These are phyloP conservation scores for Camptogramma bilineatum DNA, from an alignment of 2,888 invertebrate species.

Conservation along the genomic window DNA sequence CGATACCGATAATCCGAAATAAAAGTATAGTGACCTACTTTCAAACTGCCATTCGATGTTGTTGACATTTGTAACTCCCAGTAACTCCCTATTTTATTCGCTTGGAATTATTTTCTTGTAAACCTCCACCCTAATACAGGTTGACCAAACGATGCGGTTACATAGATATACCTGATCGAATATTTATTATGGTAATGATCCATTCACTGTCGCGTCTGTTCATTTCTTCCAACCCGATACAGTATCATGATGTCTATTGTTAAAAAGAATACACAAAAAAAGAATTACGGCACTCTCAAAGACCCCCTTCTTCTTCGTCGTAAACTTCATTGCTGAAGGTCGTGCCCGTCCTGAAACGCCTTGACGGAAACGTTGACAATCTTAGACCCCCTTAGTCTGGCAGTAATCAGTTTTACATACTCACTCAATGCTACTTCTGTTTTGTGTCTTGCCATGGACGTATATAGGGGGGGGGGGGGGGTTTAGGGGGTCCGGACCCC, in stretches of 20 bases:
- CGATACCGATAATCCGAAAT: conserved; percentile 19
- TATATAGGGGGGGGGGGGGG: no score
- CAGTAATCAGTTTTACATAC: neutral
- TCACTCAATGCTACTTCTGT: neutral
- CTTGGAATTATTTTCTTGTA: neutral
- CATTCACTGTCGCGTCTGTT: neutral
- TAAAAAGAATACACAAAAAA: no score
- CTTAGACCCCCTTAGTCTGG: no score
- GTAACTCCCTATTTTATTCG: neutral
- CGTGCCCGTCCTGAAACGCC: no score
- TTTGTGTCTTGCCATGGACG: neutral
- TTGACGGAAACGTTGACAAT: no score
- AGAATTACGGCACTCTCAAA: no score
- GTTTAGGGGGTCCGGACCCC: no score
- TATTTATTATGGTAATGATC: neutral
- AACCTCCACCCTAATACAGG: neutral
- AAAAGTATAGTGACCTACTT: conserved; percentile 35
- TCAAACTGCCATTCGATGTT: conserved; percentile 9
- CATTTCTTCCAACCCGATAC: no score
- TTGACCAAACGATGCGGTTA: neutral
- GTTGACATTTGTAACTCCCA: conserved; percentile 5
- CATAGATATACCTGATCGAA: neutral
- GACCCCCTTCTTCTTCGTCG: no score
- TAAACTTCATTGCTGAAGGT: no score
- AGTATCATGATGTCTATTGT: no score